Conservation (phyloP, 1,140 invertebrate genomes). For the Limonius californicus region DNA sequence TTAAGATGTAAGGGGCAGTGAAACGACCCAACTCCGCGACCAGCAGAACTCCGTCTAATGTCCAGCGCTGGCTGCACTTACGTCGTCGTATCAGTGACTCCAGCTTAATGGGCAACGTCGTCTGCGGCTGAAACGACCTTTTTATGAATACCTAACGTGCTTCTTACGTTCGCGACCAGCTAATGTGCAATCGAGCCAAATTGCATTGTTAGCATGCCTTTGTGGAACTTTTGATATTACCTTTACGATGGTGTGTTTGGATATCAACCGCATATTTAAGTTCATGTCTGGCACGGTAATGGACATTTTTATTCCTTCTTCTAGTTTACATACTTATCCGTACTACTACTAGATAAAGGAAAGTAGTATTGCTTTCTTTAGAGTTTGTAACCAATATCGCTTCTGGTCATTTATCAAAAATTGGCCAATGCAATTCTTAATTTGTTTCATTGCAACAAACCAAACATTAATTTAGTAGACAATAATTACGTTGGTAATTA, state of each 20-base stretch:
- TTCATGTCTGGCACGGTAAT: too few relatives aligned
- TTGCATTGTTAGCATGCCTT: conserved; percentile 4
- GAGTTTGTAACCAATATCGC: too few relatives aligned
- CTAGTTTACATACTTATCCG: too few relatives aligned
- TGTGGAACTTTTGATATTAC: not conserved
- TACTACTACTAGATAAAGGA: too few relatives aligned
- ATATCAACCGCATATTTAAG: not conserved
- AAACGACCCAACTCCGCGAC: not conserved
- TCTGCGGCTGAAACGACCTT: conserved; percentile 14
- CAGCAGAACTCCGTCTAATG: conserved; percentile 12
- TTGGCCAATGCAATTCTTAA: too few relatives aligned
- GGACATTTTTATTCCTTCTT: too few relatives aligned
- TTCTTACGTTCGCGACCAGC: conserved; percentile 15
- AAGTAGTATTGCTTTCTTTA: too few relatives aligned
- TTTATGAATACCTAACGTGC: conserved; percentile 16
- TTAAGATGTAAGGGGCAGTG: conserved; percentile 9
- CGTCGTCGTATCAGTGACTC: not conserved
- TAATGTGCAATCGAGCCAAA: conserved; percentile 13
- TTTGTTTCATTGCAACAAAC: too few relatives aligned
- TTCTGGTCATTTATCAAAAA: too few relatives aligned
- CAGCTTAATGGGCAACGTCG: conserved; percentile 11
- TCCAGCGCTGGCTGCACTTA: not conserved
- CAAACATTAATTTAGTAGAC: too few relatives aligned
- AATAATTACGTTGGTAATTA: too few relatives aligned
- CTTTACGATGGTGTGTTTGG: not conserved